Evolutionary conservation across 2,888 invertebrate species (phyloP).

Genomic region (Rhogogaster chlorosoma): DNA sequence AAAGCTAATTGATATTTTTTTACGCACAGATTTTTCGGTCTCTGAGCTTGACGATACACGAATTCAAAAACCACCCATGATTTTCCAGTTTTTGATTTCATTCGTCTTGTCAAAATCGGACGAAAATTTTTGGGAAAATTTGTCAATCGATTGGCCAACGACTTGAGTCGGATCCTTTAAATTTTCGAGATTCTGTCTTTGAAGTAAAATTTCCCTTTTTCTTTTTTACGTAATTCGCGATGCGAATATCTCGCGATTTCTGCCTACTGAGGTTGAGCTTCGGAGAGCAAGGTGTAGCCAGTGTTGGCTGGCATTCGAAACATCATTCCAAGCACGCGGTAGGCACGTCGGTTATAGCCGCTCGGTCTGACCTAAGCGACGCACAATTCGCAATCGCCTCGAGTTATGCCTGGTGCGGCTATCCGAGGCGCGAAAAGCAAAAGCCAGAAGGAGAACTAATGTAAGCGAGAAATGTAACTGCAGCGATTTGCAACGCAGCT

Average conservation of each 20-base stretch:
- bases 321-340: constrained; percentile 46
- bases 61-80: not conserved
- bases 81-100: not conserved
- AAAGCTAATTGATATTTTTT: constrained; percentile 31
- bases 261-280: not conserved
- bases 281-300: not conserved
- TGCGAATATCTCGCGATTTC: not conserved
- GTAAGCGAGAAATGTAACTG: not conserved
- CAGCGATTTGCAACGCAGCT: not conserved
- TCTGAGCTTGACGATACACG: not conserved
- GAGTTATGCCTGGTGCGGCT: constrained; percentile 39
- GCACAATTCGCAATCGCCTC: constrained; percentile 35
- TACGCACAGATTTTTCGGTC: not conserved
- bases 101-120: not conserved
- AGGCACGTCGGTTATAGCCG: constrained; percentile 30
- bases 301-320: constrained; percentile 38
- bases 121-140: not conserved
- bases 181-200: not conserved
- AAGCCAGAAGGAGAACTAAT: not conserved
- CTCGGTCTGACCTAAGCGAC: constrained; percentile 26
- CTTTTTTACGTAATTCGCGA: not conserved
- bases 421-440: constrained; percentile 28
- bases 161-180: not conserved
- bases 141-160: not conserved
- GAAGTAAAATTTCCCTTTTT: not conserved